Base-by-base conservation (phyloP, 2,888 invertebrate genomes). In the Abrostola tripartita region DNA sequence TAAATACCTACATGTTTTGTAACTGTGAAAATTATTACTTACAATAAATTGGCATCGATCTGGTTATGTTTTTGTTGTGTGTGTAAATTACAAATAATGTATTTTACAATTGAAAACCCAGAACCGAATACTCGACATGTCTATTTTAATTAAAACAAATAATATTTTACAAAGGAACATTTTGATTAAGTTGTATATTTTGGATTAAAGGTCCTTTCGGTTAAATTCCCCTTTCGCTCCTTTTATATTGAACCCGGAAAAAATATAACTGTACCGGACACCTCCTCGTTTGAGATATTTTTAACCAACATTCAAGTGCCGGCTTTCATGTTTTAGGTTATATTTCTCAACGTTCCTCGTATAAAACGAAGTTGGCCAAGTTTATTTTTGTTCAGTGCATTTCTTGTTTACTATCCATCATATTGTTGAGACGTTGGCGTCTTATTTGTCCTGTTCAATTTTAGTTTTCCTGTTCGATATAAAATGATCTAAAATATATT, bases 401-500 rank as follows among this genome's bases (percentile, higher is more conserved):
- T 90, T 88, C 88, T 88, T 90, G 88, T 92, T 90, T 89, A 87
- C 88, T 85, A 89, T 90, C 88, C 88, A 89, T 90, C 90, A 90
- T 90, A 89, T 88, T 88, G 88, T 89, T 87, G 85, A 87, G 83
- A 84, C 81, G 79, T 81, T 77, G 69, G 74, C 79, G 78, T 88
- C 80, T 79, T 87, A 85, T 86, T 88, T 87, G 86, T 83, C 83
- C 81, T 68, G 84, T 86, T 87, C 84, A 86, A 86, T 88, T 87
- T 86, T 85, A 86, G 84, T 84, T 87, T 78, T 75, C 68, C 62
- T 65, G 71, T 83, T 81, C 78, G 57, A 82, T 81, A 80, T 84
- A 81, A 79, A 81, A 72, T 53, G 52, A 69, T 76, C 59, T 61
- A 62, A 71, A 77, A 65, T 67, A 59, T 69, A 70, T 76, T 61